Conservation (phyloP, 64 coral and sea anemone genomes). For the Actinia tenebrosa region DNA sequence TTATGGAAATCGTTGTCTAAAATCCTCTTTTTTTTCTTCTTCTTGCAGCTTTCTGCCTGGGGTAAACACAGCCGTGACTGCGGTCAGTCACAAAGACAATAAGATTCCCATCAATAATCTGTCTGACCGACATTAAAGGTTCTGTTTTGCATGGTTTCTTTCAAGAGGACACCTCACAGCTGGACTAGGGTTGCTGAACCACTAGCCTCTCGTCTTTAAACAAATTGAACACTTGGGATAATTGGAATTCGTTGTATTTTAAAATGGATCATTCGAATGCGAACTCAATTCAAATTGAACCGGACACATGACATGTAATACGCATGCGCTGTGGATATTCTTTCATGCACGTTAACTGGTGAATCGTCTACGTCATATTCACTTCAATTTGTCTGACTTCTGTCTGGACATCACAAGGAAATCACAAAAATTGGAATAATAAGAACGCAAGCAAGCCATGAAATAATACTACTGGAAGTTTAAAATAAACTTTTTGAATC, state of each 20-base stretch:
- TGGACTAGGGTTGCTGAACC: not conserved
- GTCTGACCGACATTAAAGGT: conserved; percentile 11
- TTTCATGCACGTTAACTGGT: not conserved
- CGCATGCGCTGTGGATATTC: conserved; percentile 10
- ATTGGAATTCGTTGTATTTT: not conserved
- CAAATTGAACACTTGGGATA: not conserved
- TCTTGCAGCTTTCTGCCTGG: conserved; percentile 72
- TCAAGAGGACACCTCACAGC: not conserved
- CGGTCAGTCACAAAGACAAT: conserved; percentile 67
- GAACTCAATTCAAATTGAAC: not conserved
- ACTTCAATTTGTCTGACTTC: not conserved
- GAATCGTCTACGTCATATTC: not conserved
- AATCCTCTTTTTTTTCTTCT: not conserved
- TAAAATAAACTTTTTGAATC: not conserved
- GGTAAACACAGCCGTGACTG: conserved; percentile 70
- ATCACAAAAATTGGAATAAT: not conserved
- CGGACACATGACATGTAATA: not conserved
- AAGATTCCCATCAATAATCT: not conserved
- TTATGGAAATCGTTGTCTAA: not conserved
- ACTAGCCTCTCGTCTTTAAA: not conserved
- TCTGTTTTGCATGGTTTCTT: not conserved
- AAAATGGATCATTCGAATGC: not conserved
- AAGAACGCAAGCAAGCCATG: not conserved
- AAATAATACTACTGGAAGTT: not conserved
- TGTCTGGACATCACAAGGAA: not conserved